phyloP scores from a whole-genome alignment of 2,888 invertebrate species.

The Celastrina argiolus region DNA sequence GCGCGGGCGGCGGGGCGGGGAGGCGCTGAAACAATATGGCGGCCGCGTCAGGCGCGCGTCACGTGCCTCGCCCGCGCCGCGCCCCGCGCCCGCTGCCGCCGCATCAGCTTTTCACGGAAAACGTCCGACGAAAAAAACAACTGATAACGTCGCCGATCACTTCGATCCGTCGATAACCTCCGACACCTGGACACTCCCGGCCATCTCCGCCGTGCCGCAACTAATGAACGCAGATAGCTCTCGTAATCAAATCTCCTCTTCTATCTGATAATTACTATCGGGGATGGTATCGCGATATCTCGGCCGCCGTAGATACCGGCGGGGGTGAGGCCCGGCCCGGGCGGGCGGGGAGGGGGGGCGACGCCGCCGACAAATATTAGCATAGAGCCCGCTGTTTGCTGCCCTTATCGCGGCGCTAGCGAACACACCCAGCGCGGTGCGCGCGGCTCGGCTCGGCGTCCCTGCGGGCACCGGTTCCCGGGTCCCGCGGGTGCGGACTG shows the following conservation, averaged over 20 bases:
- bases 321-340: conserved; percentile 20
- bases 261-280: conserved; percentile 74
- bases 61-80: conserved; percentile 40
- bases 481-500: background rate
- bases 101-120: conserved; percentile 70
- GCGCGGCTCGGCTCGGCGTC: conserved; percentile 27
- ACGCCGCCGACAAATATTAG: conserved; percentile 62
- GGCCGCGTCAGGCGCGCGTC: conserved; percentile 53
- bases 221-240: conserved; percentile 52
- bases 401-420: conserved; percentile 55
- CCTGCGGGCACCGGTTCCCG: background rate
- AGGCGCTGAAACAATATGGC: conserved; percentile 65
- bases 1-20: conserved; percentile 29
- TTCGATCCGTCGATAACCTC: conserved; percentile 67
- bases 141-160: conserved; percentile 68
- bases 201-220: conserved; percentile 42
- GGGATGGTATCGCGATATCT: conserved; percentile 65
- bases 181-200: conserved; percentile 42
- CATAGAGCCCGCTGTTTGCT: conserved; percentile 52
- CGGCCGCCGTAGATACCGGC: conserved; percentile 49
- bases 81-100: conserved; percentile 40
- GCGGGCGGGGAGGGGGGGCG: conserved; percentile 35
- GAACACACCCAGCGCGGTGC: conserved; percentile 45
- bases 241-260: conserved; percentile 69
- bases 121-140: conserved; percentile 68